These are phyloP conservation scores for Brachyhypopomus occidentalis DNA, from an alignment of 2,113 vertebrate genomes.

Conservation along the genomic window DNA sequence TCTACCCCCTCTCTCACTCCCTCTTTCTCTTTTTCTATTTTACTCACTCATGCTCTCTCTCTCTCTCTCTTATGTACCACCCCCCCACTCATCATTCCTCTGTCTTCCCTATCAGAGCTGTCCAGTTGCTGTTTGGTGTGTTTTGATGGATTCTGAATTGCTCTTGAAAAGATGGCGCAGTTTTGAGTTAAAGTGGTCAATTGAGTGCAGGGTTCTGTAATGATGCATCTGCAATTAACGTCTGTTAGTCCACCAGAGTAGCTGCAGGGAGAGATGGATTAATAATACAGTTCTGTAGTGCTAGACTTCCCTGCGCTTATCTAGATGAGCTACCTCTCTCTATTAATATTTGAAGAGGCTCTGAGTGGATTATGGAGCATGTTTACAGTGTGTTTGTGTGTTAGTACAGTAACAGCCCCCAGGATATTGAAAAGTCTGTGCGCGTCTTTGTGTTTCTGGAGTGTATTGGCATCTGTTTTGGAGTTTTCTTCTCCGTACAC, in stretches of 20 bases:
- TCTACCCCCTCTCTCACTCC: not conserved
- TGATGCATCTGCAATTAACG: conserved; percentile 61
- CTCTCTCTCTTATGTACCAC: not conserved
- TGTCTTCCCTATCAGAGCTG: too few relatives aligned
- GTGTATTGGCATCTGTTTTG: conserved; percentile 18
- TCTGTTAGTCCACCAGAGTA: conserved; percentile 39
- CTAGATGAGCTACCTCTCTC: not conserved
- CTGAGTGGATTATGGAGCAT: conserved; percentile 33
- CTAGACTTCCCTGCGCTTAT: conserved; percentile 11
- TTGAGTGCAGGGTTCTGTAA: conserved; percentile 48
- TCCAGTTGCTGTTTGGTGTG: conserved; percentile 46
- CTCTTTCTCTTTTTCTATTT: conserved; percentile 38
- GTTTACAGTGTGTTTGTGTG: conserved; percentile 24
- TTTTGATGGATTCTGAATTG: conserved; percentile 62
- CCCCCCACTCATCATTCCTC: too few relatives aligned
- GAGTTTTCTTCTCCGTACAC: not conserved
- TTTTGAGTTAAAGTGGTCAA: conserved; percentile 54
- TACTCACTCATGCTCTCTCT: conserved; percentile 43
- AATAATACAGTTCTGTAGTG: conserved; percentile 31
- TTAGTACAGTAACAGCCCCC: not conserved
- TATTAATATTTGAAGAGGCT: conserved; percentile 42
- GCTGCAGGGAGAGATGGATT: conserved; percentile 23
- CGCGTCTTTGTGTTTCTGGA: conserved; percentile 2
- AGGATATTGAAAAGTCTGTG: not conserved
- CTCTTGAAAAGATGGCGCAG: conserved; percentile 59